phyloP scores from a whole-genome alignment of 2,797 vertebrate species.

The Siniperca undulata region DNA sequence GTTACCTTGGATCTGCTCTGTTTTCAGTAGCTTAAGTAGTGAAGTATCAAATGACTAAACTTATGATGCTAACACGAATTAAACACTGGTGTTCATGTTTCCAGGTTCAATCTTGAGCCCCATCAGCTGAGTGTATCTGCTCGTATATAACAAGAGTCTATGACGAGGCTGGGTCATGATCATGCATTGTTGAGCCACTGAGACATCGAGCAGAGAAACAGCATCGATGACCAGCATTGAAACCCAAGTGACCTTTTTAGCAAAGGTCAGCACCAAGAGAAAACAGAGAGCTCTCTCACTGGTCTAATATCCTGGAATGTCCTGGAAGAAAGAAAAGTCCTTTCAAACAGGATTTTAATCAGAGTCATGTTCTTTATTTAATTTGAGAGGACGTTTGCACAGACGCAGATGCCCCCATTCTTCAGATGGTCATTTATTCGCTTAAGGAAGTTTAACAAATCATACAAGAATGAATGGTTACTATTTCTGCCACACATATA shows the following conservation, averaged over 20 bases:
- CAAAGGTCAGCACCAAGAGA: constrained; percentile 74
- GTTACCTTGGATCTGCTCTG: neutral
- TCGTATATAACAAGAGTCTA: constrained; percentile 15
- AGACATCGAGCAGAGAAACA: constrained; percentile 17
- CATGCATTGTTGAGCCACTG: constrained; percentile 28
- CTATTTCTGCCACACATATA: constrained; percentile 55
- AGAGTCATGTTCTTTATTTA: constrained; percentile 86
- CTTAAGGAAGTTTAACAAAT: constrained; percentile 56
- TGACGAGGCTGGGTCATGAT: constrained; percentile 22
- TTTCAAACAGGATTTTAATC: constrained; percentile 83
- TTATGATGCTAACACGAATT: neutral
- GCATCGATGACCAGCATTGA: constrained; percentile 65
- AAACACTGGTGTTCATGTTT: constrained; percentile 2
- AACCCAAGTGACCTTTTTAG: constrained; percentile 62
- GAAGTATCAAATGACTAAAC: neutral
- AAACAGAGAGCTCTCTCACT: constrained; percentile 82
- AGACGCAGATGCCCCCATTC: constrained; percentile 68
- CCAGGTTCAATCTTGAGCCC: constrained; percentile 13
- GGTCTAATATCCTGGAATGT: constrained; percentile 86
- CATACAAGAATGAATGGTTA: constrained; percentile 55
- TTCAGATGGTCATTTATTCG: constrained; percentile 73
- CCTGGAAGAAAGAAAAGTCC: constrained; percentile 73
- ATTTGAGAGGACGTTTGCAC: constrained; percentile 78
- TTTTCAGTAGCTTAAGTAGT: neutral
- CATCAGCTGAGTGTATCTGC: constrained; percentile 12